Base-by-base conservation (phyloP, 2,888 invertebrate species). In the Antheraea yamamai region DNA sequence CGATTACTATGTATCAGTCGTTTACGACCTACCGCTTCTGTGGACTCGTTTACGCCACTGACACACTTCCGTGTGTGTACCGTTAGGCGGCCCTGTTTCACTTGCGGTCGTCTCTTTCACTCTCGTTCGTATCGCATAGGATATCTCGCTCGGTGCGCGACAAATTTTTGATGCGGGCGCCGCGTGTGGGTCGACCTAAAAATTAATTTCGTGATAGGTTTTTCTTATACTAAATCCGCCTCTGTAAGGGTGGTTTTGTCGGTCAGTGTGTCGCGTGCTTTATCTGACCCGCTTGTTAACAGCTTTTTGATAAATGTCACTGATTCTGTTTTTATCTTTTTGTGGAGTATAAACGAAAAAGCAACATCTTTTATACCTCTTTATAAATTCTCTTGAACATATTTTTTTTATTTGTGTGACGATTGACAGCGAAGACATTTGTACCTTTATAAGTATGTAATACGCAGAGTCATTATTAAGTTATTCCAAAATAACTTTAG, bases 121-220 rank as follows among this genome's bases (percentile, higher is more conserved):
- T 94, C 94, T 94, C 92, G 90, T 87, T 90, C 81, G 82, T 75
- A 78, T 81, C 77, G 83, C 79, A 86, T 87, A 80, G 78, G 83
- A 84, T 80, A 88, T 94, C 91, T 92, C 93, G 84, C 82, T 90
- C 88, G 80, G 78, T 81, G 88, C 88, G 92, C 93, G 94, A 94
- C 94, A 94, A 94, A 92, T 92, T 92, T 94, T 93, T 88, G 91
- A 94, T 92, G 92, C 93, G 93, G 94, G 93, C 88, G 88, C 90
- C 85, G 88, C 87, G 90, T 91, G 93, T 93, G 91, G 93, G 92
- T 86, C 90, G 93, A 88, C 93, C 94, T 91, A 90, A 93, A 94
- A 93, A 92, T 92, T 89, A 87, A 89, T 88, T 91, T 92, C 90
- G 90, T 94, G 94, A 93, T 93, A 92, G 90, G 89, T 88, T 91